phyloP scores from a whole-genome alignment of 2,888 invertebrate species.

The Anticlea derivata region DNA sequence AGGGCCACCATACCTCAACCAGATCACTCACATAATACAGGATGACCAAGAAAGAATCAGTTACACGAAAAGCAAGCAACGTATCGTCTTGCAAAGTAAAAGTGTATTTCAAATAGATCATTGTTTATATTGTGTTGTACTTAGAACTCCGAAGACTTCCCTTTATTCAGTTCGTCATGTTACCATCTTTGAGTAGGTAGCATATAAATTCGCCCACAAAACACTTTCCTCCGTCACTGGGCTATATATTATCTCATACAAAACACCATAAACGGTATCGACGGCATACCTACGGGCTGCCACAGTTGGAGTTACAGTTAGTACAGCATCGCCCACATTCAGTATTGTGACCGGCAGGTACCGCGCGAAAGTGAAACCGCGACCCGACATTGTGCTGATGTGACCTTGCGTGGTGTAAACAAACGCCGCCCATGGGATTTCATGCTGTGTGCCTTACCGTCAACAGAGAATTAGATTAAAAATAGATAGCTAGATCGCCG shows the following conservation, averaged over 20 bases:
- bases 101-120: no score
- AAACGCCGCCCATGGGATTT: slow-evolving; percentile 38
- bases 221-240: slow-evolving; percentile 6
- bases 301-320: slow-evolving; percentile 1
- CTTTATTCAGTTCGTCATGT: not conserved
- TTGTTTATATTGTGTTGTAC: not conserved
- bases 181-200: not conserved
- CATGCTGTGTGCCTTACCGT: slow-evolving; percentile 22
- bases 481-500: not conserved
- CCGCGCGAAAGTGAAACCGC: slow-evolving; percentile 71
- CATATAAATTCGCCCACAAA: not conserved
- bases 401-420: slow-evolving; percentile 71
- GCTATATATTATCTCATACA: not conserved
- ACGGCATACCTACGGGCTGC: slow-evolving; percentile 2
- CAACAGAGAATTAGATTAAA: not conserved
- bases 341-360: slow-evolving; percentile 38
- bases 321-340: slow-evolving; percentile 16
- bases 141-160: not conserved
- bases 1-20: no score
- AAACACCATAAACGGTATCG: slow-evolving; percentile 13
- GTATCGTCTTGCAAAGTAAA: no score
- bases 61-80: no score
- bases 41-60: no score
- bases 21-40: no score
- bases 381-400: slow-evolving; percentile 72